Evolutionary conservation across 92 coral and sea anemone genomes (phyloP), one percentile per base, ranked within the genome.

Genomic region (Paragorgia papillata): DNA sequence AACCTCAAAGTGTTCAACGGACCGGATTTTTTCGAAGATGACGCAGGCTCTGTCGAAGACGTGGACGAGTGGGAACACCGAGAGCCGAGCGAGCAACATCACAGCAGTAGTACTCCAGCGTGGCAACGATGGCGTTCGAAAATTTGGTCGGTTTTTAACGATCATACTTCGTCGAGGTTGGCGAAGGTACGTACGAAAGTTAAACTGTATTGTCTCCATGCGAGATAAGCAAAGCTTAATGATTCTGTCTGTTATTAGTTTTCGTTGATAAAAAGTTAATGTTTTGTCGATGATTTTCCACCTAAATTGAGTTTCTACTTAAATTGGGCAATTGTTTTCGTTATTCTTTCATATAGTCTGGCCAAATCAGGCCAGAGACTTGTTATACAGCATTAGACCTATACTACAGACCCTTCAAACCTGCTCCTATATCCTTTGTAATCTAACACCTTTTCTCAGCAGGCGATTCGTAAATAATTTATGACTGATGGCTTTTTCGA

Each of bases 91-190:
- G 89, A 81, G 17, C 63, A 71, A 54, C 64, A 71, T 71, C 51
- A 64, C 31, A 55, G 62, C n/a, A 71, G 49, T 33, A 53, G 31
- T n/a, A 55, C 64, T 20, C 51, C 94, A 9, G 80, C 76, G 44
- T 95, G 99, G 99, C 97, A 91, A 62, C 87, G 76, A 68, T 91
- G 90, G 74, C 86, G 92, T 60, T 88, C 94, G 0, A 80, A 74
- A 63, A 87, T 95, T 21, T 95, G 99, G 99, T 76, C 90, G 28
- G 83, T 91, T 33, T 67, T 95, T 68, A 97, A 95, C 39, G 88
- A 91, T 73, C 96, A 89, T 43, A 91, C 95, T 9, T 83, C 97
- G 3, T 95, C 99, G 10, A 88, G 50, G 24, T 37, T 83, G 53
- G 95, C 97, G 0, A 89, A 79, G 97, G 99, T 95, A 83, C 83